Evolutionary conservation across 1,140 invertebrate genomes (phyloP).

Genomic region (Babylonia areolata): DNA sequence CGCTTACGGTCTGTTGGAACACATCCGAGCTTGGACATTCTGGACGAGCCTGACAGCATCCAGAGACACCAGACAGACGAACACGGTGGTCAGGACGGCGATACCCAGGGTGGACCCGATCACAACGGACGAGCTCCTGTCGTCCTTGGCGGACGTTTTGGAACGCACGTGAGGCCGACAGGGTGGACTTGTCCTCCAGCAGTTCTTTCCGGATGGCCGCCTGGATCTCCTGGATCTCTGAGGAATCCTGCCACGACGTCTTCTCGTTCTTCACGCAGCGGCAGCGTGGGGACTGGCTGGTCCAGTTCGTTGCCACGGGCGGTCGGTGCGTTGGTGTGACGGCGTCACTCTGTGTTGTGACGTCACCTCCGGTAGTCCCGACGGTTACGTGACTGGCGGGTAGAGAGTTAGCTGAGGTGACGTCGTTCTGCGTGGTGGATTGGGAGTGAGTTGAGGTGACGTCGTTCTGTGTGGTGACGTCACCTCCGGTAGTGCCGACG

Average conservation of each 20-base stretch:
- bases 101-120: background rate
- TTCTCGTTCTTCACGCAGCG: background rate
- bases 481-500: too few species aligned
- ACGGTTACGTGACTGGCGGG: too few species aligned
- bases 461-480: too few species aligned
- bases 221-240: background rate
- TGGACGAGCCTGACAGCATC: background rate
- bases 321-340: too few species aligned
- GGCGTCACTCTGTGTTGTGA: too few species aligned
- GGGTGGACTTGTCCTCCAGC: background rate
- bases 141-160: background rate
- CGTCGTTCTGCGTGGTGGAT: too few species aligned
- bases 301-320: too few species aligned
- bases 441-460: too few species aligned
- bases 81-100: background rate
- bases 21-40: too few species aligned
- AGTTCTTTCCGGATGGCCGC: background rate
- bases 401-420: too few species aligned
- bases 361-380: too few species aligned
- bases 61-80: background rate
- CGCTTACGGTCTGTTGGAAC: too few species aligned
- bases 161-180: background rate
- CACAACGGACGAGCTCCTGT: background rate
- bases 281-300: background rate
- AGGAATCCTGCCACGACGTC: background rate